phyloP scores from a whole-genome alignment of 2,888 invertebrate genomes.

The Pedicia rivosa region DNA sequence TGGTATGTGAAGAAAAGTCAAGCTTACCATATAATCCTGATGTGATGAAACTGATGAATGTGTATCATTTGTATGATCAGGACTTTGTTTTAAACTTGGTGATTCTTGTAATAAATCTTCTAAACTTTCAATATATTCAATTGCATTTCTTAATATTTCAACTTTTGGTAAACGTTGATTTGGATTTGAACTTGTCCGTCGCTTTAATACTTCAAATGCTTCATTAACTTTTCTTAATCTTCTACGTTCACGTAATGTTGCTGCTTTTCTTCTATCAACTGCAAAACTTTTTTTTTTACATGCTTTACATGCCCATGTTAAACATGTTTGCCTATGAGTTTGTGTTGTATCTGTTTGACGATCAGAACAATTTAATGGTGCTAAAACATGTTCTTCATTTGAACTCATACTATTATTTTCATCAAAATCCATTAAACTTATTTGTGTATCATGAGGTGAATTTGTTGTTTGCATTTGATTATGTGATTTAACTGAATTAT shows the following conservation, averaged over 20 bases:
- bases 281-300: slow-evolving; percentile 93
- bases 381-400: slow-evolving; percentile 30
- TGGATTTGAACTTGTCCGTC: slow-evolving; percentile 86
- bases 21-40: slow-evolving; percentile 30
- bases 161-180: slow-evolving; percentile 94
- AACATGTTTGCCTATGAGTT: slow-evolving; percentile 48
- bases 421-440: slow-evolving; percentile 27
- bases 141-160: slow-evolving; percentile 92
- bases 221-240: slow-evolving; percentile 94
- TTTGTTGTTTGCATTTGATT: no score
- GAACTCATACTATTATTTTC: slow-evolving; percentile 28
- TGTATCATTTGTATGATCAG: slow-evolving; percentile 24
- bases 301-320: slow-evolving; percentile 95
- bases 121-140: slow-evolving; percentile 90
- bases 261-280: slow-evolving; percentile 91
- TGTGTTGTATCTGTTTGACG: slow-evolving; percentile 28
- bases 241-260: slow-evolving; percentile 85
- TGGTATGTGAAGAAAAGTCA: no score
- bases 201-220: slow-evolving; percentile 88
- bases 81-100: slow-evolving; percentile 22
- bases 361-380: slow-evolving; percentile 32
- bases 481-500: no score
- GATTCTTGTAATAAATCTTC: slow-evolving; percentile 53
- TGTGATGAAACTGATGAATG: slow-evolving; percentile 24
- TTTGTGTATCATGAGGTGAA: neutral